Percentiles rank a stretch among this genome's conserved stretches.
These are phyloP conservation scores for Drosophila auraria DNA, from an alignment of 1,140 invertebrate genomes.

Conservation along the genomic window DNA sequence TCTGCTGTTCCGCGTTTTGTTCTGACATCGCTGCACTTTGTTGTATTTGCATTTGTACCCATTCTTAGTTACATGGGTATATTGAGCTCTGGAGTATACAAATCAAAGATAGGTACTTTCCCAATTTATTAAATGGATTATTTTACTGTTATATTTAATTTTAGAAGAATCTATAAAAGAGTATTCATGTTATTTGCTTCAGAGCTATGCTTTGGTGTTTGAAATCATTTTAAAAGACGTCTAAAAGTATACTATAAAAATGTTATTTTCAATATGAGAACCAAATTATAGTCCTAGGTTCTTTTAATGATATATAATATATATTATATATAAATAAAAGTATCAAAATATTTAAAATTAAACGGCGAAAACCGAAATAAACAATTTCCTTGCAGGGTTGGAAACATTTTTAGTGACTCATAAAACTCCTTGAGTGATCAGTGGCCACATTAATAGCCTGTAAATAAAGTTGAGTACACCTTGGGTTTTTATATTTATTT, in stretches of 20 bases:
- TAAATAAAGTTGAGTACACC: not conserved
- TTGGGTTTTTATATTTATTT: not conserved
- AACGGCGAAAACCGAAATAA: too few species aligned
- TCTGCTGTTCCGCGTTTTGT: slow-evolving; percentile 55
- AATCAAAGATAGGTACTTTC: not conserved
- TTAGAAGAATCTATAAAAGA: too few species aligned
- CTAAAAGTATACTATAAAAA: too few species aligned
- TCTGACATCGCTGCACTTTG: slow-evolving; percentile 54
- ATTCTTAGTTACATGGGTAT: not conserved
- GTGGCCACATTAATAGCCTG: not conserved
- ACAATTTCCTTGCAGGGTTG: not conserved
- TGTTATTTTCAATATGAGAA: too few species aligned
- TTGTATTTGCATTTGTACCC: slow-evolving; percentile 34
- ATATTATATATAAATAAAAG: too few species aligned
- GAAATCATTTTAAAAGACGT: too few species aligned
- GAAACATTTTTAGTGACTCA: not conserved
- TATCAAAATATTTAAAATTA: too few species aligned
- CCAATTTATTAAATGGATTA: not conserved
- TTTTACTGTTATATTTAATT: not conserved
- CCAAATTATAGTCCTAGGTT: too few species aligned
- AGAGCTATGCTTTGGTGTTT: too few species aligned
- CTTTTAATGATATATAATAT: too few species aligned
- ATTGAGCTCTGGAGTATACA: not conserved
- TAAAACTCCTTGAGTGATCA: not conserved
- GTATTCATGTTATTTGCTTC: too few species aligned